Conservation (phyloP, 1,140 invertebrate species). For the Colletes latitarsis region DNA sequence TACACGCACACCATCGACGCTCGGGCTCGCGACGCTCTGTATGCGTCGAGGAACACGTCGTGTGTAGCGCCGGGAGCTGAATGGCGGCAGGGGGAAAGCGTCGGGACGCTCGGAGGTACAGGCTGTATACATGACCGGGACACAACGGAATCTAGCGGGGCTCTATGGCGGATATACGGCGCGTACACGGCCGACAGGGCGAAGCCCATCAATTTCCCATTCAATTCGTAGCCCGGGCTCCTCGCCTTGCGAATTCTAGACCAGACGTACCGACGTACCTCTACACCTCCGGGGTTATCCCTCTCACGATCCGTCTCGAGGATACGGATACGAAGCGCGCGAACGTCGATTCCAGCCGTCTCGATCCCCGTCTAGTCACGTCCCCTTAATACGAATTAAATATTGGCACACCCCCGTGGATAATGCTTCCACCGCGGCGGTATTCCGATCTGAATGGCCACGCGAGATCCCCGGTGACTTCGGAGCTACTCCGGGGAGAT, state of each 20-base stretch:
- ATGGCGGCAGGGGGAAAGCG: constrained; percentile 5
- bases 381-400: constrained; percentile 24
- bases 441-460: neutral
- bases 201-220: constrained; percentile 74
- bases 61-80: constrained; percentile 3
- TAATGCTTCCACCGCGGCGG: neutral
- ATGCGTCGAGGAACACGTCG: constrained; percentile 26
- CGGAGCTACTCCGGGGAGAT: too few relatives aligned
- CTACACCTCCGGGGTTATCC: neutral
- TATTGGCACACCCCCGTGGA: neutral
- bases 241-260: constrained; percentile 44
- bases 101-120: constrained; percentile 42
- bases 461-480: too few relatives aligned
- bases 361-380: constrained; percentile 20
- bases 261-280: constrained; percentile 12
- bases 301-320: constrained; percentile 28
- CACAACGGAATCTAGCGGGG: constrained; percentile 63
- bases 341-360: constrained; percentile 28
- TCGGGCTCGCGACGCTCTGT: neutral
- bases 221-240: constrained; percentile 65
- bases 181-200: constrained; percentile 67
- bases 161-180: constrained; percentile 63
- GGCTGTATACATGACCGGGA: constrained; percentile 62
- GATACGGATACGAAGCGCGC: neutral
- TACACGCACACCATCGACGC: constrained; percentile 4